These are phyloP conservation scores for Heliconius congener DNA, from an alignment of 1,140 invertebrate genomes.

Conservation along the genomic window DNA sequence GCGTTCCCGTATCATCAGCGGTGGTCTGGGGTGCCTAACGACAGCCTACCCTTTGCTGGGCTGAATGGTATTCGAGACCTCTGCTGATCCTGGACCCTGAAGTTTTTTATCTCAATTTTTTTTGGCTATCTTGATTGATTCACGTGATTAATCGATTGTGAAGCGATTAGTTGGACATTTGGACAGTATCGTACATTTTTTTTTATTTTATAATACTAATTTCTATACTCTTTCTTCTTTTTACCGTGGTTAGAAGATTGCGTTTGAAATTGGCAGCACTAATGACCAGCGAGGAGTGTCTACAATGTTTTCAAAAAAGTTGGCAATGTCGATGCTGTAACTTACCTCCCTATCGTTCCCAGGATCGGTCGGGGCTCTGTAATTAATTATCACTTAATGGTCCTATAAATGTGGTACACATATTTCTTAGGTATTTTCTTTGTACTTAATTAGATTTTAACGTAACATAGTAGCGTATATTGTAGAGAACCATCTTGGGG, in stretches of 20 bases:
- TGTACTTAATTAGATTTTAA: constrained; percentile 7
- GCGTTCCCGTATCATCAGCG: constrained; percentile 66
- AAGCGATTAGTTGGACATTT: constrained; percentile 27
- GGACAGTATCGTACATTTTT: neutral
- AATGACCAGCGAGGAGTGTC: constrained; percentile 19
- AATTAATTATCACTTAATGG: constrained; percentile 30
- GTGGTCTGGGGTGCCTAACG: constrained; percentile 76
- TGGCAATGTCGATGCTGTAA: constrained; percentile 15
- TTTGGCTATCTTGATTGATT: constrained; percentile 69
- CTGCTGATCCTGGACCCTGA: constrained; percentile 74
- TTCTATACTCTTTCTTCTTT: neutral
- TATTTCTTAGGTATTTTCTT: constrained; percentile 11
- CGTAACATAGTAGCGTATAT: neutral
- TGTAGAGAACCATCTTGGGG: neutral
- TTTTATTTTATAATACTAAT: neutral
- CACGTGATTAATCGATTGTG: constrained; percentile 59
- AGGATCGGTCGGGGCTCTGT: constrained; percentile 15
- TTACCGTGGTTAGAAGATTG: neutral
- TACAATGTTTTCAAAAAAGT: constrained; percentile 23
- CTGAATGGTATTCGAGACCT: constrained; percentile 80
- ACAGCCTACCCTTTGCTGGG: constrained; percentile 54
- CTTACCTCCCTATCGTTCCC: constrained; percentile 19
- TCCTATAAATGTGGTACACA: constrained; percentile 14
- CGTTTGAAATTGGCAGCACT: constrained; percentile 2
- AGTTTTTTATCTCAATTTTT: constrained; percentile 70